Evolutionary conservation across 2,797 vertebrate genomes (phyloP), one percentile per base, ranked within the genome.

Genomic region (Acanthornis magna): DNA sequence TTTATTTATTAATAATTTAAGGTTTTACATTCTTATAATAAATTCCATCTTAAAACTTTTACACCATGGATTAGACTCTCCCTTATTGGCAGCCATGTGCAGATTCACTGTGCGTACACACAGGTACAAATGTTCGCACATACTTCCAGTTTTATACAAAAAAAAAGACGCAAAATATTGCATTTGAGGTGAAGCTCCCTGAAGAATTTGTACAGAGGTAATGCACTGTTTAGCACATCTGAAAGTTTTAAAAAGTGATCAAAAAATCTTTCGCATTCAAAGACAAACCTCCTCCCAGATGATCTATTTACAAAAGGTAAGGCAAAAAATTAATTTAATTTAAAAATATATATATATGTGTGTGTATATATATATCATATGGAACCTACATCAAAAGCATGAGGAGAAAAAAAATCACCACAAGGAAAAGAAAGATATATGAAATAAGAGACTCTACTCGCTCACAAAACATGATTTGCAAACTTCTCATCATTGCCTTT

Each of bases 1-100:
- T 99, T 99, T 99, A 99, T 99, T 99, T 99, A 99, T 99, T 99
- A 99, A 99, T 99, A 99, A 99, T 98, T 99, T 99, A 99, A 98
- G 98, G 98, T 98, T 98, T 98, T 99, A 99, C 99, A 99, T 99
- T 99, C 98, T 98, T 98, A 98, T 98, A 98, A 98, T 98, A 98
- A 98, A 98, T 97, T 97, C 97, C 96, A 97, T 97, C 97, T 97
- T 97, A 96, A 97, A 97, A 97, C 95, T 97, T 93, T 98, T 98
- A 98, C 96, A 98, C 84, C 50, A 8, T 74, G 91, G 96, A 98
- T 96, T 95, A 96, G 86, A 94, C 83, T 97, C 94, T 97, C 95
- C 96, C 95, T 97, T 97, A 97, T 97, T 97, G 97, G 97, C 96
- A 98, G 97, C 96, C 96, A 89, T 97, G 92, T 98, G 98, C 98